phyloP scores from a whole-genome alignment of 2,797 vertebrate genomes.

The Hemitrygon akajei region DNA sequence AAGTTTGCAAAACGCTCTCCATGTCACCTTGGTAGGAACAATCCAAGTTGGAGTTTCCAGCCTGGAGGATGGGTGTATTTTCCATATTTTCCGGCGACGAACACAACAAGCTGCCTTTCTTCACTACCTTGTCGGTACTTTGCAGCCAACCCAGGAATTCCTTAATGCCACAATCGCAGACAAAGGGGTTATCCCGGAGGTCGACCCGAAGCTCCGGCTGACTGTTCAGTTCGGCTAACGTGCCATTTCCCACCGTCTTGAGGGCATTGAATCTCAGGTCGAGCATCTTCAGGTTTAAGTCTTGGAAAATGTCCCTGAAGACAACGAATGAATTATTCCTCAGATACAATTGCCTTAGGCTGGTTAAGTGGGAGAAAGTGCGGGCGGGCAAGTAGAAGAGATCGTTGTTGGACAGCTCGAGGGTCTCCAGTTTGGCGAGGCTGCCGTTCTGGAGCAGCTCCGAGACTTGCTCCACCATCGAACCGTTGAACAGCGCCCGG shows the following conservation, averaged over 20 bases:
- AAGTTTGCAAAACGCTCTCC: slow-evolving; percentile 80
- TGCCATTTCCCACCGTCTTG: slow-evolving; percentile 56
- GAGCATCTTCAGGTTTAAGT: slow-evolving; percentile 60
- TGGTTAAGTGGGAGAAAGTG: slow-evolving; percentile 54
- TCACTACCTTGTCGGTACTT: slow-evolving; percentile 60
- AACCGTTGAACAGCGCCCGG: slow-evolving; percentile 52
- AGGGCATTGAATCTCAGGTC: slow-evolving; percentile 77
- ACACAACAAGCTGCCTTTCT: slow-evolving; percentile 65
- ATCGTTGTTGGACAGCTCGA: slow-evolving; percentile 66
- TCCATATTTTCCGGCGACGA: slow-evolving; percentile 59
- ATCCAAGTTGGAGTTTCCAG: slow-evolving; percentile 59
- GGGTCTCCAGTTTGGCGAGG: slow-evolving; percentile 56
- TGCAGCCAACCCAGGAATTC: slow-evolving; percentile 76
- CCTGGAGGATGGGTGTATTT: slow-evolving; percentile 57
- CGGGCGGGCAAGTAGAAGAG: slow-evolving; percentile 63
- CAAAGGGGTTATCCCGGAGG: slow-evolving; percentile 73
- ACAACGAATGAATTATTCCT: slow-evolving; percentile 76
- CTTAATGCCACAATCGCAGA: slow-evolving; percentile 72
- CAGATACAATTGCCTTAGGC: slow-evolving; percentile 67
- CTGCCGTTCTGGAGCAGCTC: slow-evolving; percentile 48
- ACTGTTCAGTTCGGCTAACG: slow-evolving; percentile 57
- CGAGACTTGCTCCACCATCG: slow-evolving; percentile 40
- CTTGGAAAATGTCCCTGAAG: slow-evolving; percentile 61
- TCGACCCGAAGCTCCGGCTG: slow-evolving; percentile 56
- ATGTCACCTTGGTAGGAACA: slow-evolving; percentile 57